Evolutionary conservation across 1,140 invertebrate genomes (phyloP).

Genomic region (Drosophila albomicans): DNA sequence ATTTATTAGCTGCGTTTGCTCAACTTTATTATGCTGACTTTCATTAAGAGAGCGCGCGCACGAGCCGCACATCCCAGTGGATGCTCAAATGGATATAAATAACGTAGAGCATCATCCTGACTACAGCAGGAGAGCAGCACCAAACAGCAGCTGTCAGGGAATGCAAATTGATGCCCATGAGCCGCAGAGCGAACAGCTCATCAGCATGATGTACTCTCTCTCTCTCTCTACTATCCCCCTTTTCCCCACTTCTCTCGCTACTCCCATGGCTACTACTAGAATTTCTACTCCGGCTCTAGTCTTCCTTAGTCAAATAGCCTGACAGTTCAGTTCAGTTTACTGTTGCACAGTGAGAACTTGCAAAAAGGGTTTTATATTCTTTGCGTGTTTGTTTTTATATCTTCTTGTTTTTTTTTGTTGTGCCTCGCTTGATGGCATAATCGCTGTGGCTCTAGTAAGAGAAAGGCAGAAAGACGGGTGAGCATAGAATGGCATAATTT

Average conservation of each 20-base stretch:
- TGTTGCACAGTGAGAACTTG: slow-evolving; percentile 10
- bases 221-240: neutral
- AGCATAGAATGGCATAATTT: slow-evolving; percentile 76
- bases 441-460: slow-evolving; percentile 34
- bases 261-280: neutral
- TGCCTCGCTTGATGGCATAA: slow-evolving; percentile 40
- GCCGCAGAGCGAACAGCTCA: slow-evolving; percentile 46
- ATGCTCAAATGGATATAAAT: neutral
- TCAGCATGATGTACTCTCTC: slow-evolving; percentile 7
- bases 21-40: slow-evolving; percentile 12
- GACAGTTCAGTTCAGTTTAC: slow-evolving; percentile 36
- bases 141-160: slow-evolving; percentile 61
- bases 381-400: neutral
- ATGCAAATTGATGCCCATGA: slow-evolving; percentile 64
- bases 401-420: neutral
- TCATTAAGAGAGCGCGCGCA: slow-evolving; percentile 2
- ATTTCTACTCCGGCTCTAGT: neutral
- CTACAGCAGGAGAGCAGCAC: slow-evolving; percentile 23
- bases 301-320: slow-evolving; percentile 43
- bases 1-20: neutral
- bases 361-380: slow-evolving; percentile 39
- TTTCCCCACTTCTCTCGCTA: neutral
- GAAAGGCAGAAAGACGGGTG: slow-evolving; percentile 23
- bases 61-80: slow-evolving; percentile 23
- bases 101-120: slow-evolving; percentile 10